Evolutionary conservation across 2,888 invertebrate species (phyloP), one percentile per base, ranked within the genome.

Genomic region (Drosophila peninsularis): DNA sequence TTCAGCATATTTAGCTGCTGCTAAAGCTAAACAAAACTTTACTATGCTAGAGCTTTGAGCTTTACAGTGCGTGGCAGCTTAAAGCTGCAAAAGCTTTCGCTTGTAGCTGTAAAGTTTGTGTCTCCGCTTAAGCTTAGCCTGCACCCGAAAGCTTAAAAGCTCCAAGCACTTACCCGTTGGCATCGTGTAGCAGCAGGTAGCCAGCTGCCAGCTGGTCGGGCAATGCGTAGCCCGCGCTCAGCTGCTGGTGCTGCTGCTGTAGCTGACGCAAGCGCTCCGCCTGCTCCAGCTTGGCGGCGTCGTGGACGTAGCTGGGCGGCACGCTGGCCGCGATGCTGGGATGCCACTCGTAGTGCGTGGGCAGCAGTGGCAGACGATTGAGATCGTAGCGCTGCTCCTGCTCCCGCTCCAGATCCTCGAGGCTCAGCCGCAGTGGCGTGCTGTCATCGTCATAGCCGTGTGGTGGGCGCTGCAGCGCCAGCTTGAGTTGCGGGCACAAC

Each of bases 371-470:
- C 19, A 73, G 82, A 1, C 82, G 74, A 55, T 86, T 86, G 19
- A 81, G 57, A 50, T 78, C 84, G 19, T 55, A 41, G 1, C 44
- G 63, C 17, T 75, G 71, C 11, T 39, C 34, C 93, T 78, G 66
- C 11, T 96, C 96, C 37, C 94, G 94, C 89, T 96, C 96, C 73
- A 96, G 95, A 91, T 96, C 96, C 90, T 96, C 95, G 52, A 96
- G 92, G 77, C 95, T 94, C 63, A 96, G 94, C 91, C 95, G 95
- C 89, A 72, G 76, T 1, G 68, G 67, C 1, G 82, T 78, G n/a
- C 72, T 76, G 37, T 89, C 90, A 44, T 90, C 90, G 53, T 90
- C 87, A 21, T 80, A 89, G 52, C 62, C 54, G 3, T 57, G 71
- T 17, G 30, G 50, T 17, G 32, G 49, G 6, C 39, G 64, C 17